These are phyloP conservation scores for Elysia crispata DNA, from an alignment of 2,888 invertebrate species.

Conservation along the genomic window DNA sequence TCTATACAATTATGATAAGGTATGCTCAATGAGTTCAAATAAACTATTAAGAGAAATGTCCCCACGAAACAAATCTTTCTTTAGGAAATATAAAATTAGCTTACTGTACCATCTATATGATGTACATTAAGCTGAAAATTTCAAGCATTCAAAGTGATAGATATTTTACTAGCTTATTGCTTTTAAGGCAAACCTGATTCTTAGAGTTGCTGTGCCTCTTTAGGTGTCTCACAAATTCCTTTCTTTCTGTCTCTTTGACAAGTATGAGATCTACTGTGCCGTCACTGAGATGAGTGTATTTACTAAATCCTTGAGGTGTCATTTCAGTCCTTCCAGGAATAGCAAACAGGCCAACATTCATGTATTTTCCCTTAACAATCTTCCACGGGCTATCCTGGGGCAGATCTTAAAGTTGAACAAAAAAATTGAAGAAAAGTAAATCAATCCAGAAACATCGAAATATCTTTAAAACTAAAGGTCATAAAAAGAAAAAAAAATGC, in stretches of 20 bases:
- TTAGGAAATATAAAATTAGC: too few relatives aligned
- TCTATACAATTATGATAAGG: too few relatives aligned
- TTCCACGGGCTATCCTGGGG: constrained; percentile 67
- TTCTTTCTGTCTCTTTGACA: constrained; percentile 67
- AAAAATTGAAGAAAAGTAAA: background rate
- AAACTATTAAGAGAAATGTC: too few relatives aligned
- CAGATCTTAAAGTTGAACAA: constrained; percentile 56
- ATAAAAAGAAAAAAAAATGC: too few relatives aligned
- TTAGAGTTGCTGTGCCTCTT: constrained; percentile 72
- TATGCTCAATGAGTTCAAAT: too few relatives aligned
- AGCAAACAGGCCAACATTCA: constrained; percentile 68
- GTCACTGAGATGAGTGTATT: constrained; percentile 72
- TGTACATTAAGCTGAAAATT: too few relatives aligned
- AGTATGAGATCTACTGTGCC: constrained; percentile 73
- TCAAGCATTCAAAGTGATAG: too few relatives aligned
- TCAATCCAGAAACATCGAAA: too few relatives aligned
- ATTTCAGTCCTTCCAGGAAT: constrained; percentile 66
- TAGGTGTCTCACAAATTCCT: constrained; percentile 72
- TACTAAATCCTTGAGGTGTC: constrained; percentile 73
- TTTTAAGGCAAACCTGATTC: constrained; percentile 67
- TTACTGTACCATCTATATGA: too few relatives aligned
- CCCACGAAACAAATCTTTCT: too few relatives aligned
- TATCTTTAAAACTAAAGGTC: too few relatives aligned
- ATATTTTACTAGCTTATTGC: too few relatives aligned
- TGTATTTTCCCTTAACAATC: constrained; percentile 67